These are phyloP conservation scores for Falco berigora DNA, from an alignment of 2,797 vertebrate genomes.

Conservation along the genomic window DNA sequence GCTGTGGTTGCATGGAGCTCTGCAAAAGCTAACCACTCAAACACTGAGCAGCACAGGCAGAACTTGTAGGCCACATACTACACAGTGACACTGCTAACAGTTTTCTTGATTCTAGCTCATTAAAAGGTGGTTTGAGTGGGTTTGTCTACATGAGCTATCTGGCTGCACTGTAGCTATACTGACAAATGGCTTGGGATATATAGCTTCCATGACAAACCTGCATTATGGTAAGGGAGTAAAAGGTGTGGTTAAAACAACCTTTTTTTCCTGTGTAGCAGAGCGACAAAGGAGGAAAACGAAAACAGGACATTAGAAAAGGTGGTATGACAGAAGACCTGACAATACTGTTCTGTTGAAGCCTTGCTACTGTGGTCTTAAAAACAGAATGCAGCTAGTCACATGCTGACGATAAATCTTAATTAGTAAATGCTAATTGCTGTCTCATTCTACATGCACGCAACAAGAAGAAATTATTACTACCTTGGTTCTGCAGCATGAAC, in stretches of 20 bases:
- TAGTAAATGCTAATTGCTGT: not conserved
- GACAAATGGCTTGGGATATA: not conserved
- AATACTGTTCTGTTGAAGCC: not conserved
- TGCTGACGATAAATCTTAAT: not conserved
- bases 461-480: not conserved
- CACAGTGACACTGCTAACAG: conserved; percentile 16
- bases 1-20: conserved; percentile 29
- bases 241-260: not conserved
- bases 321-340: not conserved
- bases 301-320: not conserved
- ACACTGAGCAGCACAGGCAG: not conserved
- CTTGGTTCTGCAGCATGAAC: not conserved
- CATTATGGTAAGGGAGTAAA: not conserved
- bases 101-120: not conserved
- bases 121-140: conserved; percentile 25
- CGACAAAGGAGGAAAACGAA: not conserved
- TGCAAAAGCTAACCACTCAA: conserved; percentile 42
- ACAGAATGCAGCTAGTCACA: not conserved
- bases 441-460: not conserved
- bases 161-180: not conserved
- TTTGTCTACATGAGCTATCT: not conserved
- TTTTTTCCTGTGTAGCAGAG: not conserved
- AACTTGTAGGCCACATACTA: conserved; percentile 40
- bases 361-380: not conserved
- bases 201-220: not conserved